Conservation (phyloP, 2,888 invertebrate species). For the Thereva unica region DNA sequence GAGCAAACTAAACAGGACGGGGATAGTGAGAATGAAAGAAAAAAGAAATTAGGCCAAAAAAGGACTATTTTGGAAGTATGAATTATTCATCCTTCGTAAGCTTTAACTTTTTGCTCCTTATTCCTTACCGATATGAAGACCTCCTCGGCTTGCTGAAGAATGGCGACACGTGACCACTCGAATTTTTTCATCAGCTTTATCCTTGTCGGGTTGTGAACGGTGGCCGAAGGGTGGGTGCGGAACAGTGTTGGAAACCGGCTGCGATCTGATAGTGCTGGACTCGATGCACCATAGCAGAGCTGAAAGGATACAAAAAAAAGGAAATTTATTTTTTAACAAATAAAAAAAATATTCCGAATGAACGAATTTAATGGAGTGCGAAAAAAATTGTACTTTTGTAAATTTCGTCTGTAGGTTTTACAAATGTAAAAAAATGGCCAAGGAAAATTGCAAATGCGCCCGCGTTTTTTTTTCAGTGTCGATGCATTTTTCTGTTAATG, state of each 20-base stretch:
- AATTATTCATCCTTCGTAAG: neutral
- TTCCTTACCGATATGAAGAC: conserved; percentile 86
- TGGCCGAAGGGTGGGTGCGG: conserved; percentile 98
- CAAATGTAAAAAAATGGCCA: too few relatives aligned
- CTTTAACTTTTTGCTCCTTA: neutral
- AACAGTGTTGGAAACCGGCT: conserved; percentile 97
- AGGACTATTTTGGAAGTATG: neutral
- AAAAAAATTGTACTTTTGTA: too few relatives aligned
- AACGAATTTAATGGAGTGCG: too few relatives aligned
- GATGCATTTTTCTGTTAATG: too few relatives aligned
- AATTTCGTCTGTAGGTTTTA: too few relatives aligned
- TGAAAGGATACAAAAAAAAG: conserved; percentile 57
- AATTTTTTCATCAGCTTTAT: conserved; percentile 96
- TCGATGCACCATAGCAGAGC: conserved; percentile 98
- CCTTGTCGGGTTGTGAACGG: conserved; percentile 97
- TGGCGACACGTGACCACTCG: conserved; percentile 96
- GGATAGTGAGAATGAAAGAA: too few relatives aligned
- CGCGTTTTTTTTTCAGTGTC: too few relatives aligned
- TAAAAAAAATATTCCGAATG: neutral
- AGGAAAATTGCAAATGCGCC: too few relatives aligned
- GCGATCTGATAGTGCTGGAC: conserved; percentile 95
- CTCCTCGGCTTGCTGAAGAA: conserved; percentile 97
- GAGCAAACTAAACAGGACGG: too few relatives aligned
- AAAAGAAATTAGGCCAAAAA: conserved; percentile 4
- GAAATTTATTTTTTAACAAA: neutral